phyloP scores from a whole-genome alignment of 2,113 vertebrate species.

The Ochotona princeps region DNA sequence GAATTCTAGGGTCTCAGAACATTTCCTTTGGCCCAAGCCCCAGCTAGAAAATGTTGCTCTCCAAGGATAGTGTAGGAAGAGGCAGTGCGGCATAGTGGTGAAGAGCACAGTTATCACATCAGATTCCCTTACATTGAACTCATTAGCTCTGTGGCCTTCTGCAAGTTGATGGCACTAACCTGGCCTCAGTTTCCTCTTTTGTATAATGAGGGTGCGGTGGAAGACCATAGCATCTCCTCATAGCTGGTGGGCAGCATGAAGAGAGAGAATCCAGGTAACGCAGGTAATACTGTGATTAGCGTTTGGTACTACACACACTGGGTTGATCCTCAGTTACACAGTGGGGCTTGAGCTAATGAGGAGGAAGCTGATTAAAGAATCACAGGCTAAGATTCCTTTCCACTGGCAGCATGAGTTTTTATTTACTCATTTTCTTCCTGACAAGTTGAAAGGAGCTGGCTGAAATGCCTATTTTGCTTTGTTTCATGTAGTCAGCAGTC shows the following conservation, averaged over 20 bases:
- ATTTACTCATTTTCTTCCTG: slow-evolving; percentile 28
- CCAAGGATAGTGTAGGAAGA: not conserved
- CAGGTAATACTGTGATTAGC: not conserved
- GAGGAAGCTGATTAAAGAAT: not conserved
- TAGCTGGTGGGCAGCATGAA: not conserved
- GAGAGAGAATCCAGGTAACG: not conserved
- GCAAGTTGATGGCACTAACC: not conserved
- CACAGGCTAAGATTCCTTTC: not conserved
- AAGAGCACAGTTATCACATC: not conserved
- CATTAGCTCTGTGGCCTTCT: not conserved
- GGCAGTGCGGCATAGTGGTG: not conserved
- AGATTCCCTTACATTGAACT: not conserved
- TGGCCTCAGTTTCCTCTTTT: not conserved
- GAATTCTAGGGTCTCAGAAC: not conserved
- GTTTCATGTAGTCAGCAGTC: not conserved
- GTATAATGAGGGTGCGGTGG: not conserved
- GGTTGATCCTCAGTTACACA: not conserved
- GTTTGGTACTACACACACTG: not conserved
- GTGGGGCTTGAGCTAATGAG: not conserved
- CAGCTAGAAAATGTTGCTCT: not conserved
- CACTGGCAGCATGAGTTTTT: not conserved
- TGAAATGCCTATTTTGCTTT: not conserved
- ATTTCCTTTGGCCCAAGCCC: not conserved
- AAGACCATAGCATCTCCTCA: not conserved
- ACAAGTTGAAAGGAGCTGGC: not conserved